Conservation (phyloP, 2,888 invertebrate species). For the Agrochola lota region DNA sequence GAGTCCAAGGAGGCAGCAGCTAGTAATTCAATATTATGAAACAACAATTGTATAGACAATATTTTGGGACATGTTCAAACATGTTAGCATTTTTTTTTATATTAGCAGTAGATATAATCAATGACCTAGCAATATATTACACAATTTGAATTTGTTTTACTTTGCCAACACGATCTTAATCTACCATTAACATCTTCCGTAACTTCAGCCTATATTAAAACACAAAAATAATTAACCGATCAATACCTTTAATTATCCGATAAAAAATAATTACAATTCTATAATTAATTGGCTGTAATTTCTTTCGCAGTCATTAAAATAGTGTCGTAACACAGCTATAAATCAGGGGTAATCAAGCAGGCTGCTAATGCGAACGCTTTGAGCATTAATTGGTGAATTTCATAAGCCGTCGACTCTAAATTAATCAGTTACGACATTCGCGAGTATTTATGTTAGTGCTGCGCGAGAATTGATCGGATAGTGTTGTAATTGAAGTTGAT, state of each 20-base stretch:
- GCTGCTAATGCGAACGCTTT: conserved; percentile 75
- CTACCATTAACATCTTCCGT: conserved; percentile 17
- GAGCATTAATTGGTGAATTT: conserved; percentile 77
- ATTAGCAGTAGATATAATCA: not conserved
- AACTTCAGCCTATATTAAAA: conserved; percentile 10
- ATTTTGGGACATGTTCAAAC: not conserved
- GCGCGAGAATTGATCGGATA: conserved; percentile 52
- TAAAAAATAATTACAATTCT: conserved; percentile 50
- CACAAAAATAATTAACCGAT: conserved; percentile 53
- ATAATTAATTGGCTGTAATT: conserved; percentile 57
- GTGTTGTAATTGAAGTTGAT: conserved; percentile 47
- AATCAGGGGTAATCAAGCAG: conserved; percentile 70
- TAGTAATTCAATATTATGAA: not conserved
- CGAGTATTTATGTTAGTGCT: conserved; percentile 56
- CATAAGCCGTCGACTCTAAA: conserved; percentile 72
- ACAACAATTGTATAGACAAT: not conserved
- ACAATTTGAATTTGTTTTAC: not conserved
- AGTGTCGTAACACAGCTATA: conserved; percentile 63
- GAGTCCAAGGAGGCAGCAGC: no score
- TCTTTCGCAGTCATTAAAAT: conserved; percentile 67
- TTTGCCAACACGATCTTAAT: not conserved
- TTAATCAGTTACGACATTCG: conserved; percentile 71
- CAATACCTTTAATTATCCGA: conserved; percentile 53
- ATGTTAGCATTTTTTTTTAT: not conserved
- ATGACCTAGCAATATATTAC: not conserved